Base-by-base conservation (phyloP, 1,140 invertebrate genomes). In the Antheraea pernyi region DNA sequence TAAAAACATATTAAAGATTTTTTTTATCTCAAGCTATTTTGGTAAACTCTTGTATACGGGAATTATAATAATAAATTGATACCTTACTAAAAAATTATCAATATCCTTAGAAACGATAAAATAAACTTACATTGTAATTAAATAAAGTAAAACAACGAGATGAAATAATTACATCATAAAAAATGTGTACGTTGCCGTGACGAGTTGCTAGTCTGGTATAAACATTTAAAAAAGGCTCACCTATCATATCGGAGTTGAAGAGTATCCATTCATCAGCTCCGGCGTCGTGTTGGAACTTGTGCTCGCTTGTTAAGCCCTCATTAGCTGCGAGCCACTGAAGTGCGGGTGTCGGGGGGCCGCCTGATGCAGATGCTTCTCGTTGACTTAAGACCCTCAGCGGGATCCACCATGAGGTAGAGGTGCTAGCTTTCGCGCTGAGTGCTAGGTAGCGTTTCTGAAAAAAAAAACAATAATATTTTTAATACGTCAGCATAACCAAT, bases 211-310 rank as follows among this genome's bases (percentile, higher is more conserved):
- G 22, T 42, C 39, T 3, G 39, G 39, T 42, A 42, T 30, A 30
- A 4, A 30, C 1, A 30, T 11, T 42, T 0, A 0, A 53, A 53
- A 59, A 36, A 19, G 3, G 7, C 78, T 78, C 16, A 89, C 88
- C 88, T 19, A 88, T 85, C 86, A 91, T 89, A 62, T 91, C 80
- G 10, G 79, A 71, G 72, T 91, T 91, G 80, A 91, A 85, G 7
- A 91, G 74, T 59, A 91, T 59, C 88, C 88, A 91, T 42, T 91
- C 69, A 39, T 80, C 68, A 0, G 71, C 36, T 0, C 7, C 36
- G 3, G 85, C 69, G 65, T 78, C 83, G 73, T 89, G 86, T 30
- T 83, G 75, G 77, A 79, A 89, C 16, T 70, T 68, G 63, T 91
- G 80, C 42, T 69, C 67, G 3, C 22, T 16, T 11, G 13, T n/a